Percentiles rank a stretch among this genome's conserved stretches.
These are phyloP conservation scores for Engystomops pustulosus DNA, from an alignment of 2,113 vertebrate species.

Conservation along the genomic window DNA sequence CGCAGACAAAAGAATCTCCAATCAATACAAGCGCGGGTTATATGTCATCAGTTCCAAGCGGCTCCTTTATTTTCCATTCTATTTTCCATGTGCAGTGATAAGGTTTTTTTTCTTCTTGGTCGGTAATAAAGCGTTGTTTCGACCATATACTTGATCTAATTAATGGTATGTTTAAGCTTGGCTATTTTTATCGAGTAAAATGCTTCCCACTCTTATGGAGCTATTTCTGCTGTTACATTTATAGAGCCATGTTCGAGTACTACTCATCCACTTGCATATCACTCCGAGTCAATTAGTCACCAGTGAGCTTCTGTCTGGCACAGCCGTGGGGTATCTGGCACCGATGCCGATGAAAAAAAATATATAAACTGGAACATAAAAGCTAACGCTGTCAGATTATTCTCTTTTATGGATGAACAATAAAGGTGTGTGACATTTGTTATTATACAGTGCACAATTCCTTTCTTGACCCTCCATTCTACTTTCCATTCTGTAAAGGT, in stretches of 20 bases:
- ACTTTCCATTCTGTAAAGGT: conserved; percentile 44
- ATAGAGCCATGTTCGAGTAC: background rate
- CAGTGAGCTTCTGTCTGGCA: conserved; percentile 15
- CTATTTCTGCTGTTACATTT: conserved; percentile 21
- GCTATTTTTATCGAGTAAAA: conserved; percentile 20
- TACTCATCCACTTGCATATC: background rate
- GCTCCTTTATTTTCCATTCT: background rate
- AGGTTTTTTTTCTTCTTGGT: background rate
- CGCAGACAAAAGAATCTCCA: conserved; percentile 38
- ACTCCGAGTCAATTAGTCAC: conserved; percentile 15
- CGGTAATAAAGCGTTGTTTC: background rate
- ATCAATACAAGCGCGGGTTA: conserved; percentile 11
- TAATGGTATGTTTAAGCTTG: background rate
- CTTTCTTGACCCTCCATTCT: conserved; percentile 25
- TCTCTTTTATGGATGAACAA: conserved; percentile 39
- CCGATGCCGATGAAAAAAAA: conserved; percentile 7
- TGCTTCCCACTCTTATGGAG: background rate
- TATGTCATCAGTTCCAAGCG: background rate
- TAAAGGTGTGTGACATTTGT: conserved; percentile 54
- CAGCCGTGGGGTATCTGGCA: conserved; percentile 17
- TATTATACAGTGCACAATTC: conserved; percentile 41
- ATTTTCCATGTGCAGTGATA: too few relatives aligned
- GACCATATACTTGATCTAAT: background rate
- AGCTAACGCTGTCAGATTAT: conserved; percentile 38
- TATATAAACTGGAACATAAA: conserved; percentile 1